phyloP scores from a whole-genome alignment of 2,113 vertebrate genomes.

The Myotis lucifugus region DNA sequence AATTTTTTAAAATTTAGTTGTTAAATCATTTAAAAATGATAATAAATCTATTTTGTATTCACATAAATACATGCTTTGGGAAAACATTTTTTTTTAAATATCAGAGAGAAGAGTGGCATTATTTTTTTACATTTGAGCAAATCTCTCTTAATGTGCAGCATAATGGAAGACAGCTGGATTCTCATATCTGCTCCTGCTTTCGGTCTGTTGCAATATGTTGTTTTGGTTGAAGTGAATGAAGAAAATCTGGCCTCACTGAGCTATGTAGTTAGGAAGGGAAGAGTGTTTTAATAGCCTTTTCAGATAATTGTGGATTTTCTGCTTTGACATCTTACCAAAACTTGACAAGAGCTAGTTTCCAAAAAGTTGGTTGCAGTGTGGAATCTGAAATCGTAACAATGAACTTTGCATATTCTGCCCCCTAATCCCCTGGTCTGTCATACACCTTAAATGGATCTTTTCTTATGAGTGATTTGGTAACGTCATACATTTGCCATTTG shows the following conservation, averaged over 20 bases:
- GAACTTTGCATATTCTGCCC: not conserved
- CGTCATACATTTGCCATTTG: not conserved
- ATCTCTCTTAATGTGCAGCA: conserved; percentile 60
- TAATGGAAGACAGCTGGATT: conserved; percentile 60
- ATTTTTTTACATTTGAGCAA: conserved; percentile 55
- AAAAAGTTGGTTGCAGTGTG: not conserved
- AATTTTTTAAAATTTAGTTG: conserved; percentile 1
- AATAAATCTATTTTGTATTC: conserved; percentile 37
- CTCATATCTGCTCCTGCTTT: conserved; percentile 65
- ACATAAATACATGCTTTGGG: conserved; percentile 15
- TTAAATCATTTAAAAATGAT: conserved; percentile 49
- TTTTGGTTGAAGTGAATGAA: conserved; percentile 59
- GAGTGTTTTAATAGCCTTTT: conserved; percentile 35
- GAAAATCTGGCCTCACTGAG: conserved; percentile 41
- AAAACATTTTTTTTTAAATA: conserved; percentile 49
- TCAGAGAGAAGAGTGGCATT: conserved; percentile 49
- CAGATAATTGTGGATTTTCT: not conserved
- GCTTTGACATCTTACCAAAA: conserved; percentile 41
- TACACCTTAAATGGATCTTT: not conserved
- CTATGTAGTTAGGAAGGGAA: conserved; percentile 22
- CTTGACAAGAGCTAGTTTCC: not conserved
- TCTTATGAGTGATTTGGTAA: not conserved
- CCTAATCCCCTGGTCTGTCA: not conserved
- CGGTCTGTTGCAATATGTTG: conserved; percentile 55
- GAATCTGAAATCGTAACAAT: not conserved